Conservation (phyloP, 2,797 vertebrate species). For the Rhynchotus rufescens region DNA sequence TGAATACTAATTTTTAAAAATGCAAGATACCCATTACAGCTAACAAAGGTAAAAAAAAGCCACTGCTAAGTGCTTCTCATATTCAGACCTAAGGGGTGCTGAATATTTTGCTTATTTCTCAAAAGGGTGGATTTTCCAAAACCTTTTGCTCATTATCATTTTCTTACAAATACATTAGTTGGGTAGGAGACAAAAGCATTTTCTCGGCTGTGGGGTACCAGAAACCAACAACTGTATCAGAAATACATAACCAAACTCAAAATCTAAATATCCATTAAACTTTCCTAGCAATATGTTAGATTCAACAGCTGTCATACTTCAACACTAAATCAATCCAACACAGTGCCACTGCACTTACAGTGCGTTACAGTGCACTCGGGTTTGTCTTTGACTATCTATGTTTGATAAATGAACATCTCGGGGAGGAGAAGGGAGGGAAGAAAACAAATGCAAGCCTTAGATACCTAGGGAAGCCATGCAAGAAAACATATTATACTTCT, state of each 20-base stretch:
- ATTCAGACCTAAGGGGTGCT: not conserved
- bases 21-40: not conserved
- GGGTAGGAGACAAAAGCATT: not conserved
- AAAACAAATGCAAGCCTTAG: not conserved
- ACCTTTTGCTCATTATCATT: not conserved
- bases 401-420: not conserved
- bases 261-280: not conserved
- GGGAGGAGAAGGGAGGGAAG: too few relatives aligned
- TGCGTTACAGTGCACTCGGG: not conserved
- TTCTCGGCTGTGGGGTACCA: not conserved
- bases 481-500: not conserved
- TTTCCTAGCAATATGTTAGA: not conserved
- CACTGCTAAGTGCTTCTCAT: not conserved
- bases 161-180: not conserved
- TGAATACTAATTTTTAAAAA: not conserved
- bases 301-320: not conserved
- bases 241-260: not conserved
- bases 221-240: not conserved
- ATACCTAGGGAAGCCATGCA: not conserved
- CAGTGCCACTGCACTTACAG: not conserved
- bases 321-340: not conserved
- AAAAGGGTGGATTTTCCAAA: not conserved
- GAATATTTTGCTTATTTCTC: not conserved
- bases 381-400: not conserved
- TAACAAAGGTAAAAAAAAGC: not conserved